Base-by-base conservation (phyloP, 2,888 invertebrate species). In the Smittia aterrima region DNA sequence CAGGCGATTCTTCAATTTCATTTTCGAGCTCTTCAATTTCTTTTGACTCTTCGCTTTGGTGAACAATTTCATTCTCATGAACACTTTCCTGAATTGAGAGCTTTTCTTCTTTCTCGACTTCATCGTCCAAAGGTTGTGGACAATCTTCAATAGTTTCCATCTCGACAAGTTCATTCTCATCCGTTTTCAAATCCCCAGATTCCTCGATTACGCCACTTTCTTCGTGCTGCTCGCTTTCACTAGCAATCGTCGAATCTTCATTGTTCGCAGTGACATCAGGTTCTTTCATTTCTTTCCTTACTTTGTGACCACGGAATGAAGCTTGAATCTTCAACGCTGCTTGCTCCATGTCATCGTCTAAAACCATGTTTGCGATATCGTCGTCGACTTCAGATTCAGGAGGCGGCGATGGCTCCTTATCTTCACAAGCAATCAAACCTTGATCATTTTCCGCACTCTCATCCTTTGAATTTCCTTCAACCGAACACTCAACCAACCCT, bases 261-360 rank as follows among this genome's bases (percentile, higher is more conserved):
- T 9, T 32, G 4, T 32, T 32, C 32, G 3, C 9, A 32, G 32
- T 3, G 3, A 3, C 32, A 32, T 32, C 32, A 20, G n/a, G 9
- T 67, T 47, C 32, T 1, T 53, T 66, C 20, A 67, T 54, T n/a
- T 67, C 54, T 71, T 58, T 66, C 22, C 77, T 74, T n/a, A 72
- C 71, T 22, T 32, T 75, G n/a, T 75, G 76, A 1, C 77, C 77
- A 66, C 76, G 53, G 71, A 71, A 71, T 16, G 54, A 27, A 4
- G 71, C 40, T 71, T 76, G 74, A 20, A 76, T 76, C 27, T 64
- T 68, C 1, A 66, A 25, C 1, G 76, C 76, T 16, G 76, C 75
- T n/a, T 67, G 40, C 18, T 74, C 64, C 38, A 66, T 64, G 2
- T 73, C 64, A n/a, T 73, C 73, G 32, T 73, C 64, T 4, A 66